Base-by-base conservation (phyloP, 2,888 invertebrate species). In the Eledona agricola region DNA sequence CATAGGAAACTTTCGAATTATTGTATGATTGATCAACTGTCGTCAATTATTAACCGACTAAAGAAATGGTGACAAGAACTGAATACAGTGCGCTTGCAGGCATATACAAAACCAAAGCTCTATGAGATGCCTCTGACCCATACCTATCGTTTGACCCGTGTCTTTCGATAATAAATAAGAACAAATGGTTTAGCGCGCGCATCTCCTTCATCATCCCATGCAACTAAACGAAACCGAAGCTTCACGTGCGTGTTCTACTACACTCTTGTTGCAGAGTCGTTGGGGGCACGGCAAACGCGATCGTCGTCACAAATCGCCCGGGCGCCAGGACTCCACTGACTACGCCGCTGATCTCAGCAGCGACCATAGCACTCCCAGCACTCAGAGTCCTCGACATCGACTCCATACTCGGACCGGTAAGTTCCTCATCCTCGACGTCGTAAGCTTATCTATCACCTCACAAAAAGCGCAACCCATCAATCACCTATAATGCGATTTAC, bases 281-380 rank as follows among this genome's bases (percentile, higher is more conserved):
- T 91, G 89, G 89, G 84, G 84, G 59, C 83, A 89, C 32, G 86
- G 88, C 58, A 84, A 87, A 69, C 88, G 90, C 70, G 80, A 78
- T 43, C 70, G 76, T 15, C 69, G 89, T 57, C 82, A 82, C 68
- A 83, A 83, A 65, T 80, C 82, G 2, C 83, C 82, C 20, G 78
- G 80, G 56, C 80, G 82, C 0, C 79, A 72, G 6, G 84, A 84
- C 66, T 83, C 83, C 4, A 87, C 87, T 67, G 87, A 88, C 75
- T 87, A 87, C 1, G 90, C 90, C 20, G 91, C 91, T 75, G 87
- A 89, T 67, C 90, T 90, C 65, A 66, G 67, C 60, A 90, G 90
- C 0, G 86, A 86, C 59, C 83, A 83, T 65, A 83, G 83, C 71
- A 86, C 84, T 63, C 81, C 83, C 70, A 86, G 88, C 75, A 90